These are phyloP conservation scores for Ferdinandea cuprea DNA, from an alignment of 2,888 invertebrate species.

Conservation along the genomic window DNA sequence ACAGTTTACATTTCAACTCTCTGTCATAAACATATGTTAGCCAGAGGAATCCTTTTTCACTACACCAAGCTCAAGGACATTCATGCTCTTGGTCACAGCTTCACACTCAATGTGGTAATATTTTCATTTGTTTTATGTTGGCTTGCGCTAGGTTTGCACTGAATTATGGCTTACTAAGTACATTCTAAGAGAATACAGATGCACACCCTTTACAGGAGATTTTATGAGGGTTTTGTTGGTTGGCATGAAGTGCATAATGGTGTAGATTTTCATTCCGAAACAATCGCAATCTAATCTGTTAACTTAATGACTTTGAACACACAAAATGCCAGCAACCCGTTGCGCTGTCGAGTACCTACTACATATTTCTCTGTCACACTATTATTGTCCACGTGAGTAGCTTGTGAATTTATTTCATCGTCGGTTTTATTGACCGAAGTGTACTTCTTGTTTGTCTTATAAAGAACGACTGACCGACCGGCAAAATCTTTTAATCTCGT, in stretches of 20 bases:
- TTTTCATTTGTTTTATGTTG: background rate
- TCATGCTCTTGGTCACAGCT: background rate
- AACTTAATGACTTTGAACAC: conserved; percentile 16
- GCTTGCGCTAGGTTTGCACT: background rate
- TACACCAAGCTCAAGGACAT: background rate
- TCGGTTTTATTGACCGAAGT: background rate
- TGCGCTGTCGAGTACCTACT: background rate
- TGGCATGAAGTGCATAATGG: too few species aligned
- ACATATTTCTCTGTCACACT: background rate
- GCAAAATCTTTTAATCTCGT: conserved; percentile 36
- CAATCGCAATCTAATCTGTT: conserved; percentile 9
- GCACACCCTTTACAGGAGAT: background rate
- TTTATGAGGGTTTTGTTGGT: too few species aligned
- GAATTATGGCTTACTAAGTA: conserved; percentile 10
- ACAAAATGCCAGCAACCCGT: background rate
- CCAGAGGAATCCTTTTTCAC: background rate
- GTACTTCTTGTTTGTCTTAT: background rate
- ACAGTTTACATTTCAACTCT: background rate
- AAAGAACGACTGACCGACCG: conserved; percentile 8
- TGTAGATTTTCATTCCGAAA: too few species aligned
- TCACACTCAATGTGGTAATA: background rate
- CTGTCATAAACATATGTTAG: too few species aligned
- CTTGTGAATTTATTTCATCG: conserved; percentile 9
- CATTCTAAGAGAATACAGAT: conserved; percentile 10
- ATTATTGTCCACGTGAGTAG: conserved; percentile 23